Evolutionary conservation across 1,140 invertebrate genomes (phyloP).

Genomic region (Pectinophora gossypiella): DNA sequence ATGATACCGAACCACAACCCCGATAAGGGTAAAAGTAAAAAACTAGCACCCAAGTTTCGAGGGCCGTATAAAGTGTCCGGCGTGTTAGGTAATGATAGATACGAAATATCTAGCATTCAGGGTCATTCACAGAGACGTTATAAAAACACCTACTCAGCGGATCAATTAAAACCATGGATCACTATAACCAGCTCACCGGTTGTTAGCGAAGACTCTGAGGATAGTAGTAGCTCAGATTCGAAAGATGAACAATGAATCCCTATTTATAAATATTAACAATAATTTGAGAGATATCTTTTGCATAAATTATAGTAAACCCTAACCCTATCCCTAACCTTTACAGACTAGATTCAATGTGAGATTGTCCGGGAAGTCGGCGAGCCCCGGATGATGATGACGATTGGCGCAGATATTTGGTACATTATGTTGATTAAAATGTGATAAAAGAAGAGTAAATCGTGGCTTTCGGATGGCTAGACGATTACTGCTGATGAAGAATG

Average conservation of each 20-base stretch:
- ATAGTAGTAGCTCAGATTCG: not conserved
- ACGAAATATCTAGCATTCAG: constrained; percentile 7
- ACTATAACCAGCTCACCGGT: not conserved
- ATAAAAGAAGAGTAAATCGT: too few relatives aligned
- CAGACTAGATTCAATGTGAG: not conserved
- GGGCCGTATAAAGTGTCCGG: constrained; percentile 6
- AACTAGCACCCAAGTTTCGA: constrained; percentile 8
- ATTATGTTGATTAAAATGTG: too few relatives aligned
- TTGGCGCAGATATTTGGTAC: too few relatives aligned
- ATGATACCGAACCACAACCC: constrained; percentile 12
- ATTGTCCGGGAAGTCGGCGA: not conserved
- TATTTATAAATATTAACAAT: too few relatives aligned
- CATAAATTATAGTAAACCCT: not conserved
- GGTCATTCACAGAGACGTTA: not conserved
- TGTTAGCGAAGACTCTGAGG: not conserved
- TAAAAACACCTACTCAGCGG: constrained; percentile 7
- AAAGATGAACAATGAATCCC: not conserved
- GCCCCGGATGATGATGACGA: not conserved
- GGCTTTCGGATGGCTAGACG: too few relatives aligned
- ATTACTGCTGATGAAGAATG: too few relatives aligned
- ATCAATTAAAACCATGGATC: constrained; percentile 8
- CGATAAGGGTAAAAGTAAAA: constrained; percentile 9
- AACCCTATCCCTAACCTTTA: not conserved
- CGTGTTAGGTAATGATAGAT: constrained; percentile 6
- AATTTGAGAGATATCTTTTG: not conserved